These are phyloP conservation scores for Phasia obesa DNA, from an alignment of 2,888 invertebrate genomes.

Conservation along the genomic window DNA sequence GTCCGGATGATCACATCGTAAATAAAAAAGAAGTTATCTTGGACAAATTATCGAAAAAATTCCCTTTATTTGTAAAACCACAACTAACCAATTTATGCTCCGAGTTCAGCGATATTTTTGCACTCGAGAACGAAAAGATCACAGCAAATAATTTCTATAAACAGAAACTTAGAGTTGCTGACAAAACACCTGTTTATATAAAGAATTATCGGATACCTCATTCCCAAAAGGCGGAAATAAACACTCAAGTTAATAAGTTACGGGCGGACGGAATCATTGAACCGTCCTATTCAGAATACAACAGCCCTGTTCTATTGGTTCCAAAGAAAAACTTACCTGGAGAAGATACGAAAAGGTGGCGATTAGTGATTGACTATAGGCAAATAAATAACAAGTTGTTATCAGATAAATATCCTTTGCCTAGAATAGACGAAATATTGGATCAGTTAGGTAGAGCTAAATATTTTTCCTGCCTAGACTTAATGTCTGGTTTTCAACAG, in stretches of 20 bases:
- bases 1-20: too few species aligned
- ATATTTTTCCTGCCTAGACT: too few species aligned
- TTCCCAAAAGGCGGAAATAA: background rate
- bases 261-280: background rate
- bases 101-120: constrained; percentile 12
- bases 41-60: constrained; percentile 10
- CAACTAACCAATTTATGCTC: constrained; percentile 1
- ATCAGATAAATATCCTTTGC: constrained; percentile 4
- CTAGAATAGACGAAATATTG: constrained; percentile 2
- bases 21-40: background rate
- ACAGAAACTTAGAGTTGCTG: constrained; percentile 24
- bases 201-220: background rate
- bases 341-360: background rate
- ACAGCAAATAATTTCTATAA: constrained; percentile 9
- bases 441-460: constrained; percentile 16
- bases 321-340: background rate
- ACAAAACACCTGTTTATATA: constrained; percentile 5
- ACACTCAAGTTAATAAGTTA: background rate
- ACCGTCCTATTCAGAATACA: background rate
- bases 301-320: background rate
- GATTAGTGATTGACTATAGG: constrained; percentile 3
- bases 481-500: too few species aligned
- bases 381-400: background rate
- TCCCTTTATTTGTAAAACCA: constrained; percentile 3
- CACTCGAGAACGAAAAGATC: constrained; percentile 5